Evolutionary conservation across 37 sponge, comb jelly and placozoan species (phyloP), one percentile per base, ranked within the genome.

Genomic region (Geodia barretti): DNA sequence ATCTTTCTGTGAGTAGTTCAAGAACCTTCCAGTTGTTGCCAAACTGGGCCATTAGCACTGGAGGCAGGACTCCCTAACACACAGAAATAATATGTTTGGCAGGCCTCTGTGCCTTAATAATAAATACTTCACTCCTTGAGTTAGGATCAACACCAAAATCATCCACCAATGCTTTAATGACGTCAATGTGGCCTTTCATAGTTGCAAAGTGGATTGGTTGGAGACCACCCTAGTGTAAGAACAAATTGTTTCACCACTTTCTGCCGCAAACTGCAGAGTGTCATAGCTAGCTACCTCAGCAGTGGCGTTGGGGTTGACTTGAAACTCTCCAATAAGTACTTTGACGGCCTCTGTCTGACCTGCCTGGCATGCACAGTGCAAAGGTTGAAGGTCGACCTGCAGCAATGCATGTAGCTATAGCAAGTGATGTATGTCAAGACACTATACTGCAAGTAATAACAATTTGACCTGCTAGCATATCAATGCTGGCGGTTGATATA

Each of bases 171-270:
- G 35, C 9, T 23, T 65, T 20, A 3, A 67, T 79, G 3, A 79
- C 43, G 2, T 64, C 68, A 2, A 79, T 32, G 1, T 79, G 79
- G 14, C 79, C 79, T 66, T 39, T 65, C 79, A 7, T 33, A 1
- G 68, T 36, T 24, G 79, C 79, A 65, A 79, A 65, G 19, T 79
- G 79, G 38, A 79, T 79, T 64, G 79, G 68, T 32, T 79, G 67
- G 20, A 32, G 7, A 36, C 79, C 79, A 74, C 5, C 34, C 60
- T 74, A 37, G 26, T 41, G 2, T 2, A 5, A n/a, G n/a, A n/a
- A 23, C 14, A 14, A 29, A 17, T 17, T n/a, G n/a, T n/a, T n/a
- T n/a, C n/a, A n/a, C n/a, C n/a, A n/a, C n/a, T n/a, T n/a, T n/a
- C n/a, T n/a, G n/a, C n/a, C n/a, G n/a, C n/a, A n/a, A n/a, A n/a